Evolutionary conservation across 2,888 invertebrate genomes (phyloP).

Genomic region (Schizotus pectinicornis): DNA sequence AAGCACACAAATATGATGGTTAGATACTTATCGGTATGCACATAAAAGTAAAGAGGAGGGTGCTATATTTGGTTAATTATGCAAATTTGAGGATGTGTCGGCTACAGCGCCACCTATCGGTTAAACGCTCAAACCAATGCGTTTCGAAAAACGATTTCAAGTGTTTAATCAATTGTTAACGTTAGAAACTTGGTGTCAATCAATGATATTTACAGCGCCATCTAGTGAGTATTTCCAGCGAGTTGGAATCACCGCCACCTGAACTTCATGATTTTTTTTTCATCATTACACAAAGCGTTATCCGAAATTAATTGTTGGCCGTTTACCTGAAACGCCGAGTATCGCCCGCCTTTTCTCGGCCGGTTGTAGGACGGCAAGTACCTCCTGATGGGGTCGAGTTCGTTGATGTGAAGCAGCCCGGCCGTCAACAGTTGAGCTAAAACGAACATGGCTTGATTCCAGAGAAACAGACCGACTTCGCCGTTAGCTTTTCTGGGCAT

Average conservation of each 20-base stretch:
- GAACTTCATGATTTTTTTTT: no score
- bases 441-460: constrained; percentile 97
- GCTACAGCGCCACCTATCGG: no score
- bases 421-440: constrained; percentile 91
- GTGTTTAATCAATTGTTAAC: no score
- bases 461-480: constrained; percentile 77
- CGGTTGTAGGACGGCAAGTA: constrained; percentile 96
- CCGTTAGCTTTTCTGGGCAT: constrained; percentile 51
- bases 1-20: constrained; percentile 31
- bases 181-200: not conserved
- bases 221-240: no score
- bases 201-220: no score
- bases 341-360: constrained; percentile 88
- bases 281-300: constrained; percentile 2
- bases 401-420: constrained; percentile 89
- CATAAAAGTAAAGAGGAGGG: constrained; percentile 6
- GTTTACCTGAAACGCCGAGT: constrained; percentile 95
- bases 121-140: no score
- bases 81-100: no score
- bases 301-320: no score
- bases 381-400: constrained; percentile 93
- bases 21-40: constrained; percentile 19
- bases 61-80: no score
- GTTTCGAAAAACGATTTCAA: no score
- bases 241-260: no score